Percentiles rank a stretch among this genome's conserved stretches.
Conservation (phyloP, 2,797 vertebrate genomes). For the Nannoperca australis region DNA sequence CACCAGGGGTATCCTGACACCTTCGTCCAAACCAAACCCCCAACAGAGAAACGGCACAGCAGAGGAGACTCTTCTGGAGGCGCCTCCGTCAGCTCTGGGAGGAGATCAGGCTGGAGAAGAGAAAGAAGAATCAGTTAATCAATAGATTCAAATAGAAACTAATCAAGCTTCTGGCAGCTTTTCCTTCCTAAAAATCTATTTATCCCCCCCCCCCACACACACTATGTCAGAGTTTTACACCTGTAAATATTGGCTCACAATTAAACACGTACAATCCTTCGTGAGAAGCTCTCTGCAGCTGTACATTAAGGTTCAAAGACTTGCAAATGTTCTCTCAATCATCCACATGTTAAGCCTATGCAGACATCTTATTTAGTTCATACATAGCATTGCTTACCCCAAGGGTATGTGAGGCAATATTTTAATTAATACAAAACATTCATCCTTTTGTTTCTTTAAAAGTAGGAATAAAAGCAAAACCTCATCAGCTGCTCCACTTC, state of each 20-base stretch:
- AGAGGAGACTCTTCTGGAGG: constrained; percentile 60
- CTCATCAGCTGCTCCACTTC: constrained; percentile 55
- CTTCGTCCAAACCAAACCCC: constrained; percentile 97
- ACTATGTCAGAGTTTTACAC: neutral
- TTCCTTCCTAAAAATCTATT: neutral
- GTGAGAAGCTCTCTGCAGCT: neutral
- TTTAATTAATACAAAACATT: neutral
- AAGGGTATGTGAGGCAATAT: neutral
- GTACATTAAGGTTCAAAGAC: neutral
- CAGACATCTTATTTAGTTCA: neutral
- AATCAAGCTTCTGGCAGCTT: neutral
- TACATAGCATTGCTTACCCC: neutral
- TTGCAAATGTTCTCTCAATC: neutral
- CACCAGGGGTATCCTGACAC: constrained; percentile 98
- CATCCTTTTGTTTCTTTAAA: neutral
- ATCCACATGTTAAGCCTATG: neutral
- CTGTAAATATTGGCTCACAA: neutral
- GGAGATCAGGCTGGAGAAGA: constrained; percentile 45
- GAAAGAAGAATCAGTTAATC: neutral
- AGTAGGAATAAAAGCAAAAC: constrained; percentile 50
- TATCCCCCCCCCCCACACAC: neutral
- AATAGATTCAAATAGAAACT: neutral
- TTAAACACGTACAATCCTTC: neutral
- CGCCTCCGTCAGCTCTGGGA: constrained; percentile 63
- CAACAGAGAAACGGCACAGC: constrained; percentile 84